phyloP scores from a whole-genome alignment of 2,888 invertebrate species.

The Anarsia innoxiella region DNA sequence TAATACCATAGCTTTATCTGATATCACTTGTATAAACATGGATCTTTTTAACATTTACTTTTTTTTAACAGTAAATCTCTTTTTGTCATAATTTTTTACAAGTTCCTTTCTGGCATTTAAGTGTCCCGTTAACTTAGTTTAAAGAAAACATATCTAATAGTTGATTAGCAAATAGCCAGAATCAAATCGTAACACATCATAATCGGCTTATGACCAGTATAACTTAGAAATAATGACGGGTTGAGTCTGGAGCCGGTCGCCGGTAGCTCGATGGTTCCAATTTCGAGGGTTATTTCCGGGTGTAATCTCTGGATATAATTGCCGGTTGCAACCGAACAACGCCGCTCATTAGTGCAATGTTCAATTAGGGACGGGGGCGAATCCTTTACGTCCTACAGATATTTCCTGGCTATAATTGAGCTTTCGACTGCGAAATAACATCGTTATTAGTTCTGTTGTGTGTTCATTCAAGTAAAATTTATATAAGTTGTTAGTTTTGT shows the following conservation, averaged over 20 bases:
- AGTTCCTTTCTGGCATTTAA: too few relatives aligned
- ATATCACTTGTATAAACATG: too few relatives aligned
- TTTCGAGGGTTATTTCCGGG: slow-evolving; percentile 53
- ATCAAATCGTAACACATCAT: slow-evolving; percentile 4
- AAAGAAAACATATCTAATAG: too few relatives aligned
- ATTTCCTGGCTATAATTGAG: slow-evolving; percentile 25
- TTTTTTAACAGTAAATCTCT: too few relatives aligned
- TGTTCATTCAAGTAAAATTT: too few relatives aligned
- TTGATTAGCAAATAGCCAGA: too few relatives aligned
- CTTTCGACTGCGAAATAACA: slow-evolving; percentile 24
- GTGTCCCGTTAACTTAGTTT: too few relatives aligned
- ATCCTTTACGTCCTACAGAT: slow-evolving; percentile 29
- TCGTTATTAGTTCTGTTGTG: slow-evolving; percentile 12
- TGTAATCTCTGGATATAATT: slow-evolving; percentile 64
- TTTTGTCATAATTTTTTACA: too few relatives aligned
- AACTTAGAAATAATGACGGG: slow-evolving; percentile 7
- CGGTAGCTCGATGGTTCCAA: slow-evolving; percentile 27
- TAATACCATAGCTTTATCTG: background rate
- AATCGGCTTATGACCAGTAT: slow-evolving; percentile 7
- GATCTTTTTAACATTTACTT: too few relatives aligned
- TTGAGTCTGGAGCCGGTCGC: background rate
- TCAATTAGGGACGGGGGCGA: slow-evolving; percentile 57
- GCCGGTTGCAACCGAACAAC: slow-evolving; percentile 65
- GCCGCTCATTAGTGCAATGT: slow-evolving; percentile 71
- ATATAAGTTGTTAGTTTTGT: too few relatives aligned